phyloP scores from a whole-genome alignment of 2,113 vertebrate genomes.

The Ploceus nigricollis region DNA sequence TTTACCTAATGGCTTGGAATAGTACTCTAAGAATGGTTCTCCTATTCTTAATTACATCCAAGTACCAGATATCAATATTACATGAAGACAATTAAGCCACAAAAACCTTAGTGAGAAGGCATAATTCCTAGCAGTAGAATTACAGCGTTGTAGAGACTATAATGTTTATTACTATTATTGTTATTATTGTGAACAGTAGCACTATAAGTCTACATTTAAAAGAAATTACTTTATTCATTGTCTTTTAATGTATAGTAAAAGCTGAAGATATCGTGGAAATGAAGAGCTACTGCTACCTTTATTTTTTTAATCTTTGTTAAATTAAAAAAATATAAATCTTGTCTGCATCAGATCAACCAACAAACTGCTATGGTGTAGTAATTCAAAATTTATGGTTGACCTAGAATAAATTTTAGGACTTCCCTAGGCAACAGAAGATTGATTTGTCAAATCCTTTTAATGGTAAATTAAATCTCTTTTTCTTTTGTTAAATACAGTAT shows the following conservation, averaged over 20 bases:
- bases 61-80: conserved; percentile 39
- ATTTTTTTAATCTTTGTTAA: neutral
- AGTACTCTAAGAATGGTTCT: conserved; percentile 12
- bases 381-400: neutral
- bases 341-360: neutral
- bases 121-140: neutral
- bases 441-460: neutral
- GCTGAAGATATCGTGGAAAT: neutral
- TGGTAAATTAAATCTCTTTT: neutral
- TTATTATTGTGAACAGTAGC: neutral
- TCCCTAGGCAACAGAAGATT: neutral
- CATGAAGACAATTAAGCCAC: conserved; percentile 32
- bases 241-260: neutral
- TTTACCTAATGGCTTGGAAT: conserved; percentile 49
- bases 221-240: neutral
- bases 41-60: conserved; percentile 46
- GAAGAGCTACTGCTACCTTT: neutral
- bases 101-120: neutral
- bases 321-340: neutral
- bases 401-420: neutral
- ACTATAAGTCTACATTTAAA: neutral
- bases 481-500: neutral
- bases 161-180: neutral
- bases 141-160: neutral
- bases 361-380: neutral